These are phyloP conservation scores for Poeciliopsis turrubarensis DNA, from an alignment of 2,113 vertebrate genomes.

Conservation along the genomic window DNA sequence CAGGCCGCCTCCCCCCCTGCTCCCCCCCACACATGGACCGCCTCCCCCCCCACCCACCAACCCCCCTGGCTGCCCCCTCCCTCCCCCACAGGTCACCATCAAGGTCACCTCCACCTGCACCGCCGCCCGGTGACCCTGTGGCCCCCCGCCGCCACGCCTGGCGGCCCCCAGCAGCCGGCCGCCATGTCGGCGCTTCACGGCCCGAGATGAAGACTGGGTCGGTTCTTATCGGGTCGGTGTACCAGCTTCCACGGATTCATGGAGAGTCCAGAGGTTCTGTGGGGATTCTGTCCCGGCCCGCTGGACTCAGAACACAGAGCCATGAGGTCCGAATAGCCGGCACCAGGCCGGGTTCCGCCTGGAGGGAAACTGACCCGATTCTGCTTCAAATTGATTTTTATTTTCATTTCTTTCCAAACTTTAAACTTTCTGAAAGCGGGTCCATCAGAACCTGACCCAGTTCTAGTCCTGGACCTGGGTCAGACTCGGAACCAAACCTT, in stretches of 20 bases:
- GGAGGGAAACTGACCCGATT: background rate
- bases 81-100: conserved; percentile 82
- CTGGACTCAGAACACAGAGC: conserved; percentile 22
- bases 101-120: conserved; percentile 54
- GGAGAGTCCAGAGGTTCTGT: background rate
- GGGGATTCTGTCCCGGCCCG: conserved; percentile 5
- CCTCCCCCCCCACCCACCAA: conserved; percentile 87
- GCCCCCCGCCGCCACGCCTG: conserved; percentile 82
- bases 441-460: too few species aligned
- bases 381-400: background rate
- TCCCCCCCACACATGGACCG: conserved; percentile 83
- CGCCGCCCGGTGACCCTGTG: conserved; percentile 84
- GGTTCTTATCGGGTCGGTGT: background rate
- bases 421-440: too few species aligned
- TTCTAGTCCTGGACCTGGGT: too few species aligned
- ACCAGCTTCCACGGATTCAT: background rate
- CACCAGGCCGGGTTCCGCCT: background rate
- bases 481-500: too few species aligned
- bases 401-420: too few species aligned
- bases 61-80: conserved; percentile 86
- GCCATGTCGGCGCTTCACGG: conserved; percentile 83
- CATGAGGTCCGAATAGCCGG: conserved; percentile 12
- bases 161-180: conserved; percentile 80
- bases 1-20: conserved; percentile 77
- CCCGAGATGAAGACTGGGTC: conserved; percentile 87